Percentiles rank a stretch among this genome's conserved stretches.
Conservation (phyloP, 92 coral and sea anemone species). For the Chrysogorgia sp. region DNA sequence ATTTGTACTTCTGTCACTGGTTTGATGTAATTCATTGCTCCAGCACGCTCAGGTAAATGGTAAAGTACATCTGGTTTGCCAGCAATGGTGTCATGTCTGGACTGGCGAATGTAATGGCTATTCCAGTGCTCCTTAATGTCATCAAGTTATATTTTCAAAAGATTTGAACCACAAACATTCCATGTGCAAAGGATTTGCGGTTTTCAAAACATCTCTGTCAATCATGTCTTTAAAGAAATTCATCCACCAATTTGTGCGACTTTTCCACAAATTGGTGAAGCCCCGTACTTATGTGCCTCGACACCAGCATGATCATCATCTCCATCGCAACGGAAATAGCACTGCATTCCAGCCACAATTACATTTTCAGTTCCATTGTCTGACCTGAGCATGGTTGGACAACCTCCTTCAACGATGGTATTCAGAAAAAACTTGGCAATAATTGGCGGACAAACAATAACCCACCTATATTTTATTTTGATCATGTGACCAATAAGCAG, state of each 20-base stretch:
- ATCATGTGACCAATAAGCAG: no score
- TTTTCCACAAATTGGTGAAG: no score
- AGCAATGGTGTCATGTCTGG: no score
- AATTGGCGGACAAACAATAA: background rate
- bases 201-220: background rate
- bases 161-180: conserved; percentile 5
- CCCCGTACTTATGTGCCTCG: no score
- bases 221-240: conserved; percentile 13
- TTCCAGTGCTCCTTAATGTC: conserved; percentile 15
- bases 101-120: conserved; percentile 14
- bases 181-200: background rate
- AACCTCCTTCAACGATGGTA: no score
- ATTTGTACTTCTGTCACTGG: background rate
- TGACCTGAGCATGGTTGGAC: no score
- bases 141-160: conserved; percentile 5
- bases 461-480: background rate
- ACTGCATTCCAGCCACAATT: conserved; percentile 16
- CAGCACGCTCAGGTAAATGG: background rate
- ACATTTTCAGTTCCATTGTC: conserved; percentile 4
- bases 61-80: no score
- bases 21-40: conserved; percentile 13
- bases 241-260: no score
- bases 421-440: no score
- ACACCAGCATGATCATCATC: no score
- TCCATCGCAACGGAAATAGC: conserved; percentile 9